Evolutionary conservation across 2,797 vertebrate species (phyloP).

Genomic region (Paramormyrops hopkinsi): DNA sequence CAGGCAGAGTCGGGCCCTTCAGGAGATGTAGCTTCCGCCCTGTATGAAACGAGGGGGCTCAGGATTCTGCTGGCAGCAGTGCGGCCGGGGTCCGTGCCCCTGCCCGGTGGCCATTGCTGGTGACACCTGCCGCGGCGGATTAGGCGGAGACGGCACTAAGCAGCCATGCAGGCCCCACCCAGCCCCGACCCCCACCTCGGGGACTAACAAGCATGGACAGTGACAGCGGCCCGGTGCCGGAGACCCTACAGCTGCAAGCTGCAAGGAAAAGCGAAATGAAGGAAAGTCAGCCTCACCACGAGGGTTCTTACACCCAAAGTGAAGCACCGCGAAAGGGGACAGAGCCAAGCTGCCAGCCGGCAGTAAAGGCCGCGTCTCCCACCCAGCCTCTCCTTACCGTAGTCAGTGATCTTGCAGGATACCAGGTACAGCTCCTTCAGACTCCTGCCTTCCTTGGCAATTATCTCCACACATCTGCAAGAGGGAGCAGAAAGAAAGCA

Average conservation of each 20-base stretch:
- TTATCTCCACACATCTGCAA: slow-evolving; percentile 95
- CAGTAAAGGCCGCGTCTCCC: neutral
- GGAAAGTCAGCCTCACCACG: neutral
- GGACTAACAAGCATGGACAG: neutral
- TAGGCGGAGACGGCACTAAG: neutral
- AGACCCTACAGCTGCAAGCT: neutral
- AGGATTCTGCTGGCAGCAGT: neutral
- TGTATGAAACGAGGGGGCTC: neutral
- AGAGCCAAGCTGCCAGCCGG: too few species aligned
- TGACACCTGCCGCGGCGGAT: neutral
- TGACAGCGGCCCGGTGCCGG: neutral
- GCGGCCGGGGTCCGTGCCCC: neutral
- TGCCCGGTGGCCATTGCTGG: neutral
- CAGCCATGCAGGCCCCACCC: neutral
- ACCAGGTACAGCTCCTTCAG: slow-evolving; percentile 96
- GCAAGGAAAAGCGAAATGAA: neutral
- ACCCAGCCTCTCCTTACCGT: slow-evolving; percentile 66
- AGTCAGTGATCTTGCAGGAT: slow-evolving; percentile 97
- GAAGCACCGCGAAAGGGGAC: neutral
- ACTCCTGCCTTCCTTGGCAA: slow-evolving; percentile 90
- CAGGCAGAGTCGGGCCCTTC: neutral
- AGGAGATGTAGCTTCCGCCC: neutral
- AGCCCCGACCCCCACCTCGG: neutral
- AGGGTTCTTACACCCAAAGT: neutral
- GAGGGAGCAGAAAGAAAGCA: slow-evolving; percentile 31